A percentile compares a stretch with the other conserved stretches of the same genome.
These are phyloP conservation scores for Parnassius orleans DNA, from an alignment of 2,888 invertebrate species.

Conservation along the genomic window DNA sequence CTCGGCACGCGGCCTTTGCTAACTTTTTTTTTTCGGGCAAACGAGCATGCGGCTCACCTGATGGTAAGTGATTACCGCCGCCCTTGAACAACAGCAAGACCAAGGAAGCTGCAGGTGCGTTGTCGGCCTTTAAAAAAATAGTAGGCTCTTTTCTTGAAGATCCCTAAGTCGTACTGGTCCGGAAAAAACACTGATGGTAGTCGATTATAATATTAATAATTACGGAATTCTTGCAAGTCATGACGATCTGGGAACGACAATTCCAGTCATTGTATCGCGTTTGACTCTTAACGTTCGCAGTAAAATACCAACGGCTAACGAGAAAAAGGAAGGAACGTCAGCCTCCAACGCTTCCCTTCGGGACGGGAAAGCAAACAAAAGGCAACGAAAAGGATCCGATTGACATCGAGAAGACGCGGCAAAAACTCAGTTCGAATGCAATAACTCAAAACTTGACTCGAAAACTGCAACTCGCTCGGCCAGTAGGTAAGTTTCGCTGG, in stretches of 20 bases:
- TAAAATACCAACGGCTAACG: conserved; percentile 33
- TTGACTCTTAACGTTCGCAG: conserved; percentile 12
- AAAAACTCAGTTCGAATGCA: conserved; percentile 41
- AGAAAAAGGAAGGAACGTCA: conserved; percentile 40
- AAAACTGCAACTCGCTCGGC: conserved; percentile 39
- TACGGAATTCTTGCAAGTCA: conserved; percentile 26
- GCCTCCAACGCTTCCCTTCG: conserved; percentile 33
- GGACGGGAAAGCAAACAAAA: conserved; percentile 59
- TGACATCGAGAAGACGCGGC: conserved; percentile 35
- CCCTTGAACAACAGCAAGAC: too few relatives aligned
- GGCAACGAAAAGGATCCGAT: conserved; percentile 40
- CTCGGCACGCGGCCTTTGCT: background rate
- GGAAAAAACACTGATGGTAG: too few relatives aligned
- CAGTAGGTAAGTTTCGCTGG: conserved; percentile 68
- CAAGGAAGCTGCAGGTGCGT: too few relatives aligned
- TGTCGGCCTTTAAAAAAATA: too few relatives aligned
- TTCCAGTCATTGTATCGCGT: conserved; percentile 35
- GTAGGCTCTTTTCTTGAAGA: too few relatives aligned
- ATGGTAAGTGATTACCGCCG: too few relatives aligned
- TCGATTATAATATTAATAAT: too few relatives aligned
- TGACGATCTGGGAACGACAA: conserved; percentile 31
- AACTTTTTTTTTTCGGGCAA: too few relatives aligned
- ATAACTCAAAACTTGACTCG: conserved; percentile 68
- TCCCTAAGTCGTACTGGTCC: too few relatives aligned
- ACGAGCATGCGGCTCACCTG: too few relatives aligned